These are phyloP conservation scores for Eremobia ochroleuca DNA, from an alignment of 2,888 invertebrate species.

Conservation along the genomic window DNA sequence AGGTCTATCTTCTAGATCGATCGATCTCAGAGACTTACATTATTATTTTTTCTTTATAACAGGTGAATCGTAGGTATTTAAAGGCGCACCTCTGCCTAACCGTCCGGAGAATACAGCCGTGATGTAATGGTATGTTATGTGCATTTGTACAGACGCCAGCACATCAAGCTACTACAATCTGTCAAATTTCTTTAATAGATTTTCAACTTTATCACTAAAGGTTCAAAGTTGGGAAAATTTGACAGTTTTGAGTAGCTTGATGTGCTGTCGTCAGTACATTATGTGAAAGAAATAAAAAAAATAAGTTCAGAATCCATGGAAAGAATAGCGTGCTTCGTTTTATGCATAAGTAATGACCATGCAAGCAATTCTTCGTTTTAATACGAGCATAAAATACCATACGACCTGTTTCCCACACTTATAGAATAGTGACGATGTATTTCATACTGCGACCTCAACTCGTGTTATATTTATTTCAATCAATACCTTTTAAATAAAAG, in stretches of 20 bases:
- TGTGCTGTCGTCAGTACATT: too few relatives aligned
- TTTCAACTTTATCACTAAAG: too few relatives aligned
- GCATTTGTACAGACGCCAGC: too few relatives aligned
- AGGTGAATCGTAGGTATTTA: not conserved
- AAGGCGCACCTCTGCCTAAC: not conserved
- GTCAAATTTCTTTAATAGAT: too few relatives aligned
- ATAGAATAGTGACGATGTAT: not conserved
- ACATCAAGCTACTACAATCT: too few relatives aligned
- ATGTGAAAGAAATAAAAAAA: not conserved
- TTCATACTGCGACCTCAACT: not conserved
- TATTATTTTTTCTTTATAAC: not conserved
- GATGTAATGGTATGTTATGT: not conserved
- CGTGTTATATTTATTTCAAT: not conserved
- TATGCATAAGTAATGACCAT: slow-evolving; percentile 30
- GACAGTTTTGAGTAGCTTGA: too few relatives aligned
- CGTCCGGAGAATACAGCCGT: not conserved
- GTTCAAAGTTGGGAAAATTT: too few relatives aligned
- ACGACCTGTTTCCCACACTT: slow-evolving; percentile 30
- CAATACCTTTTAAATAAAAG: not conserved
- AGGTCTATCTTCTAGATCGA: too few relatives aligned
- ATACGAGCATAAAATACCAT: slow-evolving; percentile 7
- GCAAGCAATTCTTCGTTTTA: slow-evolving; percentile 12
- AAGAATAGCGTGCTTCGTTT: slow-evolving; percentile 5
- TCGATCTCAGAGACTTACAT: too few relatives aligned
- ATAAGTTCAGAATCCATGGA: slow-evolving; percentile 19